Evolutionary conservation across 1,140 invertebrate species (phyloP), one percentile per base, ranked within the genome.

Genomic region (Ctenoplectra terminalis): DNA sequence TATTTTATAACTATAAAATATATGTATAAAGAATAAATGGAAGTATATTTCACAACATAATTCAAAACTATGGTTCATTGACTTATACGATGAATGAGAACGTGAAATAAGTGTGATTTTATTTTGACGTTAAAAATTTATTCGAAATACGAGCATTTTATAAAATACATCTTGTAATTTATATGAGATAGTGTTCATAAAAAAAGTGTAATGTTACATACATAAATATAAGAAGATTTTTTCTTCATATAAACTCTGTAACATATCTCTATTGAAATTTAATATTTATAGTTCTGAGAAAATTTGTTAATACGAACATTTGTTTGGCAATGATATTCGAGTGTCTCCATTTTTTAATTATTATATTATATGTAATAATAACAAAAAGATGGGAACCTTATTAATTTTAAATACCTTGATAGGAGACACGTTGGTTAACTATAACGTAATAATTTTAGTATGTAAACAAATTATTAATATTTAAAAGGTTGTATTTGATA

Each of bases 251-350:
- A 29, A 20, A 17, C 2, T 20, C 1, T 48, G n/a, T n/a, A n/a
- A n/a, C n/a, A 29, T 29, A 46, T 46, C 17, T 64, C 7, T 34
- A 31, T 29, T 29, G n/a, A 46, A 66, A 46, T 66, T 1, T 8
- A 66, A 46, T 5, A 52, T 70, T 69, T n/a, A 52, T n/a, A 15
- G n/a, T 13, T 11, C 26, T 70, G 48, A 37, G 31, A 70, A 70
- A 15, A 54, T n/a, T 26, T 7, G 13, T 52, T 54, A 7, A 54
- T 40, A 29, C 9, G 52, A 70, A 34, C 3, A 43, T 31, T 31
- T 5, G 6, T 67, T 26, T 17, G n/a, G n/a, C n/a, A n/a, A n/a
- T n/a, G n/a, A n/a, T n/a, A n/a, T n/a, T n/a, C n/a, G n/a, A n/a
- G n/a, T n/a, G n/a, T n/a, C n/a, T n/a, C n/a, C n/a, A n/a, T n/a